Evolutionary conservation across 2,888 invertebrate species (phyloP).

Genomic region (Cactoblastis cactorum): DNA sequence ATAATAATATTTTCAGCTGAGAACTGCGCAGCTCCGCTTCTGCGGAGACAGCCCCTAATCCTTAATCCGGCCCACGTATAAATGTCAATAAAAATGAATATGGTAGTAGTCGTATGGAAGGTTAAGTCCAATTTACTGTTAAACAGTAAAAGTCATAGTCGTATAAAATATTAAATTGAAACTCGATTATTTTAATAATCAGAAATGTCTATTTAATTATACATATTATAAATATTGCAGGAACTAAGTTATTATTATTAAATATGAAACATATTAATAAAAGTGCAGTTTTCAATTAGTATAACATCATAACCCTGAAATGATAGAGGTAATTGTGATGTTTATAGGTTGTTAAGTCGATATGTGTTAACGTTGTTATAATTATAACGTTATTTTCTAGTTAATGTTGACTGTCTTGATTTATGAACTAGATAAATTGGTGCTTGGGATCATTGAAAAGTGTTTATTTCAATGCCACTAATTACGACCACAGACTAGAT

Average conservation of each 20-base stretch:
- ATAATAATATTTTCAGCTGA: no score
- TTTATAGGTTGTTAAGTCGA: background rate
- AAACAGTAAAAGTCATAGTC: background rate
- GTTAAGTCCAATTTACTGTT: background rate
- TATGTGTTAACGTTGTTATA: background rate
- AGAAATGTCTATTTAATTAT: background rate
- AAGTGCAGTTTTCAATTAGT: background rate
- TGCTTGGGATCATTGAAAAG: no score
- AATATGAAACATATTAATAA: background rate
- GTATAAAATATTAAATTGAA: background rate
- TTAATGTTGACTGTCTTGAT: background rate
- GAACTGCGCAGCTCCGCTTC: background rate
- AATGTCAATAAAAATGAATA: background rate
- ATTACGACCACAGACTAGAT: no score
- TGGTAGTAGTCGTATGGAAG: background rate
- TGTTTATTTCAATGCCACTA: no score
- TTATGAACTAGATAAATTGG: no score
- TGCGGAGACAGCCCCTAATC: background rate
- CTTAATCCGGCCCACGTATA: background rate
- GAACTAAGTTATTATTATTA: background rate
- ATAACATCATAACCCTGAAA: background rate
- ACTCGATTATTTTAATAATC: background rate
- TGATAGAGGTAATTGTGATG: background rate
- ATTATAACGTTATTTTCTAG: background rate
- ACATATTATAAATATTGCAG: background rate